Percentiles rank a stretch among this genome's conserved stretches.
These are phyloP conservation scores for Myripristis murdjan DNA, from an alignment of 2,797 vertebrate genomes.

Conservation along the genomic window DNA sequence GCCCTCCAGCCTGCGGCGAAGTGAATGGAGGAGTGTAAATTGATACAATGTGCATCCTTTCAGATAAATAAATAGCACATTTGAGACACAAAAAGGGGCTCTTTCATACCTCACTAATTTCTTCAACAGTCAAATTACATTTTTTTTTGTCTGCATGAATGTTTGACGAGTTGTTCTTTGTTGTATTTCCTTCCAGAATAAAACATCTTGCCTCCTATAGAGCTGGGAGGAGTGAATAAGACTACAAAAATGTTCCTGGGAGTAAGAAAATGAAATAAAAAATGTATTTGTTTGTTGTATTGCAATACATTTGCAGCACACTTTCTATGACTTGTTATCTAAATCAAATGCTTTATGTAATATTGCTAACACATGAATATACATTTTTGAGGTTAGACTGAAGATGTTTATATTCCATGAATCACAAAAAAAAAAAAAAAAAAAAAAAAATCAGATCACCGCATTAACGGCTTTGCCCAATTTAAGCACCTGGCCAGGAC, in stretches of 20 bases:
- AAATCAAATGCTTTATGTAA: background rate
- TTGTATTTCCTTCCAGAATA: conserved; percentile 67
- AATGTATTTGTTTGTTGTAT: conserved; percentile 2
- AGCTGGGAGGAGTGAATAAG: conserved; percentile 36
- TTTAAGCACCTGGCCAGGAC: conserved; percentile 25
- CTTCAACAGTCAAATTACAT: conserved; percentile 84
- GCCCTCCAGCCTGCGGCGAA: conserved; percentile 90
- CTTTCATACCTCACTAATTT: conserved; percentile 85
- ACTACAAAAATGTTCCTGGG: conserved; percentile 19
- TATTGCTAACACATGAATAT: conserved; percentile 2
- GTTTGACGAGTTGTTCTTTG: conserved; percentile 84
- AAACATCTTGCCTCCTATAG: conserved; percentile 57
- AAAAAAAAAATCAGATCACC: background rate
- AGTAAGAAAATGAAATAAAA: background rate
- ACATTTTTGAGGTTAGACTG: background rate
- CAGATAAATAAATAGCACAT: conserved; percentile 93
- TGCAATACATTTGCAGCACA: background rate
- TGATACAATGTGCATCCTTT: conserved; percentile 98
- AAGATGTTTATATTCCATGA: background rate
- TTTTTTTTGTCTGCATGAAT: conserved; percentile 81
- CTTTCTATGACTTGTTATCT: background rate
- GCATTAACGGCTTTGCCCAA: background rate
- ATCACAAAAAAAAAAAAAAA: too few species aligned
- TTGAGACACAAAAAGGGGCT: conserved; percentile 81
- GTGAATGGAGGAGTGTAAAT: conserved; percentile 90